phyloP scores from a whole-genome alignment of 1,140 invertebrate genomes.

The Hydropsyche tenuis region DNA sequence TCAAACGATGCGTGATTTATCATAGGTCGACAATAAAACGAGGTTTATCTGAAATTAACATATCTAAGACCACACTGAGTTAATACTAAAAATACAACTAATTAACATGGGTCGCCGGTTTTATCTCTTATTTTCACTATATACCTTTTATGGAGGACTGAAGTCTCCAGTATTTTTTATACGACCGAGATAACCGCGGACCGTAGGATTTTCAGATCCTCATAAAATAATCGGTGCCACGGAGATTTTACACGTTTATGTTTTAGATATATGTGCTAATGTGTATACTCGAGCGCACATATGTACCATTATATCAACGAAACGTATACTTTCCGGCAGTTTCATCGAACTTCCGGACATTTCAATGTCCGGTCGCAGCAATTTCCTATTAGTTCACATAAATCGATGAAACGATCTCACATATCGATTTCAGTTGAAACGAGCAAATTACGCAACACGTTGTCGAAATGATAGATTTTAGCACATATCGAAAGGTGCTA shows the following conservation, averaged over 20 bases:
- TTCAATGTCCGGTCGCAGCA: constrained; percentile 1
- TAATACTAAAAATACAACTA: constrained; percentile 41
- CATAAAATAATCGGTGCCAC: constrained; percentile 34
- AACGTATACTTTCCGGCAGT: not conserved
- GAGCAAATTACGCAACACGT: not conserved
- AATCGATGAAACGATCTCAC: not conserved
- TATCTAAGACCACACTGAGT: constrained; percentile 40
- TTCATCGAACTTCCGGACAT: constrained; percentile 8
- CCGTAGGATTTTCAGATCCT: constrained; percentile 25
- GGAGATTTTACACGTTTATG: constrained; percentile 9
- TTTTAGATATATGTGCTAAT: not conserved
- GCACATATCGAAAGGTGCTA: too few relatives aligned
- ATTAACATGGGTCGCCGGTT: constrained; percentile 40
- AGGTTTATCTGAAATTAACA: constrained; percentile 39
- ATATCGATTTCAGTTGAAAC: not conserved
- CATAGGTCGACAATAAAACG: constrained; percentile 26
- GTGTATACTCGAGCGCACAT: not conserved
- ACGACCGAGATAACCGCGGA: constrained; percentile 24
- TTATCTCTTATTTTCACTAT: constrained; percentile 36
- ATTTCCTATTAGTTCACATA: not conserved
- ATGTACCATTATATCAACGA: not conserved
- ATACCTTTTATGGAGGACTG: constrained; percentile 32
- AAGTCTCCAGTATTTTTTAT: constrained; percentile 36
- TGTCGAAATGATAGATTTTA: too few relatives aligned
- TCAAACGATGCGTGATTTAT: constrained; percentile 36